A percentile compares a stretch with the other conserved stretches of the same genome.
These are phyloP conservation scores for Alviniconcha strummeri DNA, from an alignment of 2,888 invertebrate genomes.

Conservation along the genomic window DNA sequence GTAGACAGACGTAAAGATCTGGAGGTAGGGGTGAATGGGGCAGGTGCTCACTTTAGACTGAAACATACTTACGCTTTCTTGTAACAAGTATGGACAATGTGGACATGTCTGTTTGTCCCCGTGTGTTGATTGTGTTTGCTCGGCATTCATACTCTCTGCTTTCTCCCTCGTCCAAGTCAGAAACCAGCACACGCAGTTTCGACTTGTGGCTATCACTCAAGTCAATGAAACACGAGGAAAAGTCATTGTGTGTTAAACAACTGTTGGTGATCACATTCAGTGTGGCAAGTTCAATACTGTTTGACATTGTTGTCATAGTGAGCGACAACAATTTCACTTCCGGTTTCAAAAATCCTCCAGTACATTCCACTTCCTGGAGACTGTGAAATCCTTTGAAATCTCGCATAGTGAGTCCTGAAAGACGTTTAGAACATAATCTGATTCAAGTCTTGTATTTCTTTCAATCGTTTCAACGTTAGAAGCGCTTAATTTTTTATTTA, in stretches of 20 bases:
- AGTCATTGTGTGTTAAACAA: neutral
- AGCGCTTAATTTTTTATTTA: too few relatives aligned
- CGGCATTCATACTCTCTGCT: neutral
- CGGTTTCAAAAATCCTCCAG: neutral
- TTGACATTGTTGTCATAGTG: neutral
- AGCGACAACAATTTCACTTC: constrained; percentile 8
- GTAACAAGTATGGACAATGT: neutral
- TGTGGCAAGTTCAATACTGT: neutral
- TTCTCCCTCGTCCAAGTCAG: constrained; percentile 5
- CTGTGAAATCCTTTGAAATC: constrained; percentile 7
- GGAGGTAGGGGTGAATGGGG: too few relatives aligned
- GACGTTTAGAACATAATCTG: too few relatives aligned
- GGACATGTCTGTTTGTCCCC: neutral
- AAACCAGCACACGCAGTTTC: neutral
- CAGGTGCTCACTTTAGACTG: too few relatives aligned
- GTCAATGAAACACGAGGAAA: constrained; percentile 1
- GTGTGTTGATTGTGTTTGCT: neutral
- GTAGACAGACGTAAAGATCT: too few relatives aligned
- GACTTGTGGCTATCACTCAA: neutral
- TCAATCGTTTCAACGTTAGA: too few relatives aligned
- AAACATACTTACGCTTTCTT: too few relatives aligned
- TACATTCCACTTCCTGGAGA: constrained; percentile 17
- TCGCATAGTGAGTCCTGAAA: neutral
- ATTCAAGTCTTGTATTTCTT: too few relatives aligned
- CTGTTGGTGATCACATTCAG: constrained; percentile 5